Conservation (phyloP, 2,113 vertebrate species). For the Upupa epops region DNA sequence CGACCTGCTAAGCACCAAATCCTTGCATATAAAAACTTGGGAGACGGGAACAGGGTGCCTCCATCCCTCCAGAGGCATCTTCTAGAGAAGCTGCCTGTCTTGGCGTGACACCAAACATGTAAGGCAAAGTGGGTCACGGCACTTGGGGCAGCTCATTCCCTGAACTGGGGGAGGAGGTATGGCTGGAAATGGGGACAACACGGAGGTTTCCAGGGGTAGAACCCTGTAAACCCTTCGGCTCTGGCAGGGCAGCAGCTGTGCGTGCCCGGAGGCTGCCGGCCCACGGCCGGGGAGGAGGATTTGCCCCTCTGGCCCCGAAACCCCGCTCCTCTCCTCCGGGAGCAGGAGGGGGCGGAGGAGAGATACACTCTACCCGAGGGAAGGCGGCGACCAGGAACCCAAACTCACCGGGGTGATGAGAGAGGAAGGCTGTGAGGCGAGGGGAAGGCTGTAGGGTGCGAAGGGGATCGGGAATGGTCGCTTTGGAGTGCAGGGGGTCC, state of each 20-base stretch:
- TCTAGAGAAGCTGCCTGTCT: neutral
- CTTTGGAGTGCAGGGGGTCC: too few relatives aligned
- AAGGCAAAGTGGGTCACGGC: slow-evolving; percentile 22
- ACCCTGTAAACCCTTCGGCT: neutral
- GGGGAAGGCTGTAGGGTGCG: neutral
- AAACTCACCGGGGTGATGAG: neutral
- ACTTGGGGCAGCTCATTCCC: neutral
- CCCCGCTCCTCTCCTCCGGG: neutral
- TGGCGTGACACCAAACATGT: neutral
- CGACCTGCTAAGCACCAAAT: neutral
- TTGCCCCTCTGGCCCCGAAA: neutral
- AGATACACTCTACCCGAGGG: neutral
- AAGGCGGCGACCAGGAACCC: slow-evolving; percentile 16
- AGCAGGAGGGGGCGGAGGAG: slow-evolving; percentile 10
- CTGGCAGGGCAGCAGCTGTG: neutral
- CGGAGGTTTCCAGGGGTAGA: neutral
- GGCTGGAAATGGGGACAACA: neutral
- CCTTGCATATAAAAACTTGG: neutral
- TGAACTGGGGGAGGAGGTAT: neutral
- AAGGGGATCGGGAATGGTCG: too few relatives aligned
- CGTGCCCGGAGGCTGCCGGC: neutral
- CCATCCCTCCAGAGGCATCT: neutral
- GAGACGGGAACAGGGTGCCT: neutral
- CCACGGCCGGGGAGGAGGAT: neutral
- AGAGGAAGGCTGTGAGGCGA: neutral